Base-by-base conservation (phyloP, 2,113 vertebrate genomes). In the Morphnarchus princeps region DNA sequence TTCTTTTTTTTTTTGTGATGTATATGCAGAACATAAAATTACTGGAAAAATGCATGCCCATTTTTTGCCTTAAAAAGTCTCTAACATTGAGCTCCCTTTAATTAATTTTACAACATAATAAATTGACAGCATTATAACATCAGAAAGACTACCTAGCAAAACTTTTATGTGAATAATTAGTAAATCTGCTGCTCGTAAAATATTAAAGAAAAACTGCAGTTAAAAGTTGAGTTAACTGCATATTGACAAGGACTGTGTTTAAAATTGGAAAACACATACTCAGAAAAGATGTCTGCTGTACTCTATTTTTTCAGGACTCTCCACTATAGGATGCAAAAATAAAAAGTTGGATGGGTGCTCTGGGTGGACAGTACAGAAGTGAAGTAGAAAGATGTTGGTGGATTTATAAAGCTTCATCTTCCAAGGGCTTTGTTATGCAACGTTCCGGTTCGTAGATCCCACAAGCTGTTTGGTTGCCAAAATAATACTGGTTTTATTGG, bases 371-470 rank as follows among this genome's bases (percentile, higher is more conserved):
- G 47, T 26, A 16, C 3, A 5, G 21, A 45, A 80, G 25, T 4
- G 15, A 42, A 49, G 49, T 4, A 54, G 40, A 13, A 72, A 31
- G 7, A 15, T 25, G 13, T 7, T 18, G 31, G 14, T 47, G 63
- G 69, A 54, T 55, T 57, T 59, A 28, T 29, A 34, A 74, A 50
- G n/a, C 38, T 42, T 66, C 45, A 9, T 72, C 10, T 4, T 29
- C 29, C 31, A 55, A 40, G 10, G 42, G 36, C 78, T 78, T 49
- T 54, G 10, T 50, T 55, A 5, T 7, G 19, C 31, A 14, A 5
- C 3, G 0, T 31, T 65, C 29, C 2, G 0, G 4, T 74, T 58
- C 1, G 1, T 14, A 36, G 21, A 24, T 29, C 38, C 47, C 21
- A 34, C 22, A 8, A 67, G 19, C 16, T 62, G 4, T 67, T 61